phyloP scores from a whole-genome alignment of 1,140 invertebrate species.

The Chionoecetes opilio region DNA sequence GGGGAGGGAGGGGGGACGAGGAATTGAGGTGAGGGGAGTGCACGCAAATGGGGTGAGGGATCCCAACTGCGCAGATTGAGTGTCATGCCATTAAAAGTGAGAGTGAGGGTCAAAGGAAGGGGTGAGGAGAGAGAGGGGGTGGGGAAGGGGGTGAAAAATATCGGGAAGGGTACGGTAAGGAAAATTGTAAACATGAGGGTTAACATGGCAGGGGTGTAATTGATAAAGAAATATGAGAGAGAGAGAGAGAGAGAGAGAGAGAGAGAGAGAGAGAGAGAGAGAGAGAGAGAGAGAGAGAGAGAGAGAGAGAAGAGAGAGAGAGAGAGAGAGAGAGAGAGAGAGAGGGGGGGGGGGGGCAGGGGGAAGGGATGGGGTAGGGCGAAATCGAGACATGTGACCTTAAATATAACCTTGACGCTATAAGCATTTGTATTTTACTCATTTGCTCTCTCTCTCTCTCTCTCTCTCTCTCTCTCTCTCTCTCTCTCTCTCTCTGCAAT shows the following conservation, averaged over 20 bases:
- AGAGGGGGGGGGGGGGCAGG: too few species aligned
- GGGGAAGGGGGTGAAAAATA: background rate
- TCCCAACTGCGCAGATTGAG: background rate
- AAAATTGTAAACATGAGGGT: too few species aligned
- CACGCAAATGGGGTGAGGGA: background rate
- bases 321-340: too few species aligned
- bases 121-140: background rate
- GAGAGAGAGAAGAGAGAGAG: too few species aligned
- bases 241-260: too few species aligned
- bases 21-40: background rate
- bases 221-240: too few species aligned
- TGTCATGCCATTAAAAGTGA: background rate
- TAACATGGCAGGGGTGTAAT: too few species aligned
- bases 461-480: background rate
- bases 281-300: too few species aligned
- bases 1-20: background rate
- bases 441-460: background rate
- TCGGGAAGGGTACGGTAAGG: background rate
- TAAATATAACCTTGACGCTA: background rate
- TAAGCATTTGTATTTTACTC: slow-evolving; percentile 20
- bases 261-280: too few species aligned
- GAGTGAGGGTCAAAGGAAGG: background rate
- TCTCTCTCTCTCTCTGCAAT: slow-evolving; percentile 9
- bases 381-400: slow-evolving; percentile 14
- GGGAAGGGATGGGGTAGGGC: background rate